Evolutionary conservation across 2,888 invertebrate species (phyloP), one percentile per base, ranked within the genome.

Genomic region (Patella pellucida): DNA sequence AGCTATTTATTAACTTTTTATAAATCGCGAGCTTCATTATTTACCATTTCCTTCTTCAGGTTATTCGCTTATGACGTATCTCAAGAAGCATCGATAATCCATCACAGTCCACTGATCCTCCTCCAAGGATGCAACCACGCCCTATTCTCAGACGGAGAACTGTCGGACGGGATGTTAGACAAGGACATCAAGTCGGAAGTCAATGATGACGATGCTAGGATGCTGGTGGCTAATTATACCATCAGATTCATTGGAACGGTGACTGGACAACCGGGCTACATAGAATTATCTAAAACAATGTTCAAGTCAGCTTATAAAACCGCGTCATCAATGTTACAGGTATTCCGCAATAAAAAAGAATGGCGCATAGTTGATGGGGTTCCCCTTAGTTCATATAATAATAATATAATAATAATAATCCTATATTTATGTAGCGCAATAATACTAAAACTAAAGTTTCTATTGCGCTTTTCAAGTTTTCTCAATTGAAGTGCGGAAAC

Each of bases 71-170:
- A n/a, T 15, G 72, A 72, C n/a, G 52, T 54, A 1, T 3, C 27
- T 15, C 52, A 68, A n/a, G 70, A 78, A n/a, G 52, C 76, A 7
- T 72, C 12, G 15, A 23, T 76, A 5, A 50, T 73, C 54, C 50
- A 52, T 12, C 74, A 74, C n/a, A 74, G 70, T 19, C 80, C 80
- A 1, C 11, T 81, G 19, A 75, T 81, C 16, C 27, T 79, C 2
- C 50, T 81, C 52, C 73, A 79, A 50, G 80, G 80, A 14, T 68
- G 71, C 67, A 81, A 81, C 68, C 80, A 81, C 69, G 80, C 71
- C 54, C 70, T 74, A 3, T 81, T 79, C 67, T 68, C 73, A 16
- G 52, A 51, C 19, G 74, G 77, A 23, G 72, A 68, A n/a, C 75
- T 81, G 15, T 76, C 77, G 0, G 62, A 68, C 3, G 16, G 52